Evolutionary conservation across 1,140 invertebrate genomes (phyloP).

Genomic region (Drosophila triauraria): DNA sequence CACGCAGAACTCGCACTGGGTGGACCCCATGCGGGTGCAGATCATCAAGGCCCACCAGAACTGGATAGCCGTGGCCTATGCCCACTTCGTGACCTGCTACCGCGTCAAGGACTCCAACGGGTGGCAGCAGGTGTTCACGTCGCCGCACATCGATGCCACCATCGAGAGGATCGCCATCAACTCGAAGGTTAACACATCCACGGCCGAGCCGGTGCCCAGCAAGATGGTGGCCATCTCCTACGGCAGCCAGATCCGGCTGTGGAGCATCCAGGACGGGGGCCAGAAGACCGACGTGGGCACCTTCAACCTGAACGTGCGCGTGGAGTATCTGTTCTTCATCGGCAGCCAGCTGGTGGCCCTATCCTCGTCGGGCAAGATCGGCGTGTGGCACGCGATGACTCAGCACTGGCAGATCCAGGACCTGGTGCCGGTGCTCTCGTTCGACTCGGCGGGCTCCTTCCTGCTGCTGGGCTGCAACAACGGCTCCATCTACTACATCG

Average conservation of each 20-base stretch:
- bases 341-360: slow-evolving; percentile 98
- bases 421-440: slow-evolving; percentile 96
- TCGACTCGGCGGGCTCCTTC: slow-evolving; percentile 98
- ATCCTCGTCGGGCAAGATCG: slow-evolving; percentile 97
- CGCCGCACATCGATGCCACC: slow-evolving; percentile 94
- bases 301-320: slow-evolving; percentile 95
- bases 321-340: slow-evolving; percentile 98
- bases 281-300: slow-evolving; percentile 93
- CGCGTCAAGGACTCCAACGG: slow-evolving; percentile 97
- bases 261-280: slow-evolving; percentile 94
- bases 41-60: slow-evolving; percentile 99
- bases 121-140: slow-evolving; percentile 98
- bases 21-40: slow-evolving; percentile 94
- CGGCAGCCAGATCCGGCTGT: slow-evolving; percentile 93
- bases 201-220: slow-evolving; percentile 86
- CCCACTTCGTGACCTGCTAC: slow-evolving; percentile 97
- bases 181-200: slow-evolving; percentile 91
- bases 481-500: slow-evolving; percentile 98
- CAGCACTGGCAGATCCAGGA: slow-evolving; percentile 99
- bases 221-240: slow-evolving; percentile 97
- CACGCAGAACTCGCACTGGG: slow-evolving; percentile 88
- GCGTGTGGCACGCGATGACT: slow-evolving; percentile 99
- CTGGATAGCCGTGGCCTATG: slow-evolving; percentile 98
- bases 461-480: slow-evolving; percentile 97
- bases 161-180: slow-evolving; percentile 98